Evolutionary conservation across 2,888 invertebrate genomes (phyloP), one percentile per base, ranked within the genome.

Genomic region (Nemapogon koenigi): DNA sequence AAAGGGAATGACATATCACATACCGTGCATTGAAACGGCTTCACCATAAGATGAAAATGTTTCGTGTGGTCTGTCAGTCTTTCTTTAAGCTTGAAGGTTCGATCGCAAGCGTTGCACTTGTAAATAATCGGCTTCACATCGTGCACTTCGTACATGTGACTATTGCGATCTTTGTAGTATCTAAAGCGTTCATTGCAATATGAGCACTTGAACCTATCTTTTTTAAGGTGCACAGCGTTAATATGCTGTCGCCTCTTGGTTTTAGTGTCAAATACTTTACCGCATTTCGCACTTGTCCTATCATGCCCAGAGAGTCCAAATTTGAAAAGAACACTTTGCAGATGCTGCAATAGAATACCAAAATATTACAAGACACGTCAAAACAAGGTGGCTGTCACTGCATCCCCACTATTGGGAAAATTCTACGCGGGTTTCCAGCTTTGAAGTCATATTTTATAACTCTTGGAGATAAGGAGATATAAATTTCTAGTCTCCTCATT

Each of bases 51-150:
- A 29, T 62, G 61, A 8, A 26, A 30, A 6, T 55, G 53, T 14
- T 78, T 62, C 15, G 64, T 70, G 36, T 82, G 82, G 2, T 63
- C 59, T 3, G 69, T 73, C 13, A 82, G 49, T 6, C 79, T 57
- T 16, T 78, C 65, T 26, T 79, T 78, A 40, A 79, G 79, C 19
- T 67, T 64, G 45, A 79, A 82, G 0, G 55, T 59, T 41, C 67
- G 75, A 1, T 67, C 67, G 41, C 82, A 82, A 1, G 78, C 68
- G 11, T 64, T 60, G 38, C 82, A 82, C 3, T 58, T 57, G 4
- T 76, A 52, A 1, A 69, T 59, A 0, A 64, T 46, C 2, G 69
- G 62, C 35, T 64, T 66, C 0, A 64, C 63, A 0, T 73, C 73
- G 13, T 76, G 75, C 2, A 53, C 33, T 17, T 57, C 59, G 0